These are phyloP conservation scores for Aplochiton taeniatus DNA, from an alignment of 2,797 vertebrate species.

Conservation along the genomic window DNA sequence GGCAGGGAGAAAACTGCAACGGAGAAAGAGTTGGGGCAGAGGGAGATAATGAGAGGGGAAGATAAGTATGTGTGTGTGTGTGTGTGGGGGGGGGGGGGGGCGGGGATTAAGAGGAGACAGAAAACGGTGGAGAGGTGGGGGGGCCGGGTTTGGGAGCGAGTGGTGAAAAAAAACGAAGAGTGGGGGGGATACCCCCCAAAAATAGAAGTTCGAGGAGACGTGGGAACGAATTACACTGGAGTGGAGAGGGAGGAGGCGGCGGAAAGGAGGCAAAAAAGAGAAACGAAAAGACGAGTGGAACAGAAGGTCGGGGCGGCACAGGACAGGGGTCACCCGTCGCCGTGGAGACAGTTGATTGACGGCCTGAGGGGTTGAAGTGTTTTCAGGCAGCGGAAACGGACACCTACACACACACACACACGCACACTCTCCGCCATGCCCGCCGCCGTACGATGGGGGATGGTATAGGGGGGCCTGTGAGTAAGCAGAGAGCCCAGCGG, in stretches of 20 bases:
- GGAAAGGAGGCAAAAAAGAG: conserved; percentile 20
- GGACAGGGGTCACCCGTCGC: conserved; percentile 60
- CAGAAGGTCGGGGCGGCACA: conserved; percentile 23
- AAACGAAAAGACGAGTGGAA: conserved; percentile 22
- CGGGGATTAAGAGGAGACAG: conserved; percentile 10
- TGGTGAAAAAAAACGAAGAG: conserved; percentile 26
- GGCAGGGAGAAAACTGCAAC: no score
- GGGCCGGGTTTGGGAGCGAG: no score
- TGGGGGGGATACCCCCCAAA: conserved; percentile 29
- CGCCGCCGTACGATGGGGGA: no score
- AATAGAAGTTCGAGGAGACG: conserved; percentile 18
- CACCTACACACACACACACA: not conserved
- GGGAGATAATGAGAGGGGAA: not conserved
- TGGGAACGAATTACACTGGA: conserved; percentile 16
- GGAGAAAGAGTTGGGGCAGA: not conserved
- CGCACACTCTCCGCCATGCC: no score
- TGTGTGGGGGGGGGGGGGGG: not conserved
- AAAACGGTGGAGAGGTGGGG: conserved; percentile 6
- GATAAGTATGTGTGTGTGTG: no score
- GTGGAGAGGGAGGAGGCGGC: conserved; percentile 20
- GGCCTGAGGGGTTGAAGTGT: conserved; percentile 42
- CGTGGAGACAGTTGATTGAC: conserved; percentile 53
- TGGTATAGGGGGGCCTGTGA: no score
- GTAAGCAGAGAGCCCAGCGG: no score
- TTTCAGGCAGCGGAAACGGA: conserved; percentile 56